Conservation (phyloP, 2,113 vertebrate species). For the Pseudois nayaur region DNA sequence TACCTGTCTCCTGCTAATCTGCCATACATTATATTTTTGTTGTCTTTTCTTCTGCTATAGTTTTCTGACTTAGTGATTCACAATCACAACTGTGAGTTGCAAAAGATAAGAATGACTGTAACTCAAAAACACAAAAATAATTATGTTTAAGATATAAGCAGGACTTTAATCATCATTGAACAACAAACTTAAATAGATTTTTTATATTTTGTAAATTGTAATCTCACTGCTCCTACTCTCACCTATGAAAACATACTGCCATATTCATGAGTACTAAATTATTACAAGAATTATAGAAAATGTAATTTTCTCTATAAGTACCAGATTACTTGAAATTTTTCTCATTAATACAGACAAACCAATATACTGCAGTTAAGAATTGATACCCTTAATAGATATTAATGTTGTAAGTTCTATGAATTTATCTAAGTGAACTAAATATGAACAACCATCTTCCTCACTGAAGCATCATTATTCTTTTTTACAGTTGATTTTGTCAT, state of each 20-base stretch:
- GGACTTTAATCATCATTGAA: neutral
- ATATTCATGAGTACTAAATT: neutral
- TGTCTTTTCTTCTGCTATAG: neutral
- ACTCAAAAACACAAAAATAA: neutral
- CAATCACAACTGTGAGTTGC: neutral
- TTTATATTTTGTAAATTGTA: neutral
- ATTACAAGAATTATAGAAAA: neutral
- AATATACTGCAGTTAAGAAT: neutral
- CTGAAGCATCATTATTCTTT: neutral
- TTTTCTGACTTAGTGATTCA: neutral
- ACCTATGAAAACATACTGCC: neutral
- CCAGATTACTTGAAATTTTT: neutral
- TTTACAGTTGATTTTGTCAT: neutral
- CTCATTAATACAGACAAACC: neutral
- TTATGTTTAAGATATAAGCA: neutral
- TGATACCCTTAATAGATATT: neutral
- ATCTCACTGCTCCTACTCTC: neutral
- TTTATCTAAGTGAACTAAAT: neutral
- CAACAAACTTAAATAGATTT: neutral
- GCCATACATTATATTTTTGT: neutral
- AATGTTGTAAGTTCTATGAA: neutral
- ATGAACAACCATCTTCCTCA: neutral
- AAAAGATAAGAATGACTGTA: neutral
- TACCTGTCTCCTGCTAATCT: neutral
- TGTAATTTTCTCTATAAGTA: neutral